A percentile compares a stretch with the other conserved stretches of the same genome.
phyloP scores from a whole-genome alignment of 2,113 vertebrate genomes.

The Lepus europaeus region DNA sequence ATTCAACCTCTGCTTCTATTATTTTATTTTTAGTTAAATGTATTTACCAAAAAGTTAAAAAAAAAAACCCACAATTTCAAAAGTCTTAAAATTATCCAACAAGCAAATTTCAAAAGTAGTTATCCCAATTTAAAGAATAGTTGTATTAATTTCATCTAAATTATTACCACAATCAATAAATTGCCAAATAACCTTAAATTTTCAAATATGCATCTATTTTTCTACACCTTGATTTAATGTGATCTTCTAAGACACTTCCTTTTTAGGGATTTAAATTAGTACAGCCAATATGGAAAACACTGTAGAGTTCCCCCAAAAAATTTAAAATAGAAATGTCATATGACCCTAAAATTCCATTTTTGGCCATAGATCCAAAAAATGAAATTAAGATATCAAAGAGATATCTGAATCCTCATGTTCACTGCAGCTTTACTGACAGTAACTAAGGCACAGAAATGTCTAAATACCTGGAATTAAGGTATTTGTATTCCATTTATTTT shows the following conservation, averaged over 20 bases:
- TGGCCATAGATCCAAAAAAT: not conserved
- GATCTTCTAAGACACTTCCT: not conserved
- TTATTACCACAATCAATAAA: slow-evolving; percentile 33
- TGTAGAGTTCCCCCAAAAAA: not conserved
- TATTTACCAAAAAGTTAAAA: not conserved
- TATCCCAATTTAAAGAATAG: not conserved
- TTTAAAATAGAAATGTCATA: not conserved
- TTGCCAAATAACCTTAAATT: not conserved
- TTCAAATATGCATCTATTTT: not conserved
- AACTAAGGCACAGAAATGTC: not conserved
- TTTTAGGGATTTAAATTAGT: not conserved
- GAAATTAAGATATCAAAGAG: not conserved
- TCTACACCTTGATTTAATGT: not conserved
- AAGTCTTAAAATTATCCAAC: slow-evolving; percentile 17
- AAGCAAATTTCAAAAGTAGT: not conserved
- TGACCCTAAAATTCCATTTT: not conserved
- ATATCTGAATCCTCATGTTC: not conserved
- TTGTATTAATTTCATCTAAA: not conserved
- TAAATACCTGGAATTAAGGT: too few species aligned
- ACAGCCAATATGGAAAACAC: not conserved
- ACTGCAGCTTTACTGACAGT: not conserved
- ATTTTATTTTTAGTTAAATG: slow-evolving; percentile 41
- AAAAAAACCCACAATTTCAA: not conserved
- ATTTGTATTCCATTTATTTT: too few species aligned
- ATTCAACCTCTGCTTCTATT: not conserved